Percentiles rank a stretch among this genome's conserved stretches.
These are phyloP conservation scores for Cybosia mesomella DNA, from an alignment of 2,888 invertebrate genomes.

Conservation along the genomic window DNA sequence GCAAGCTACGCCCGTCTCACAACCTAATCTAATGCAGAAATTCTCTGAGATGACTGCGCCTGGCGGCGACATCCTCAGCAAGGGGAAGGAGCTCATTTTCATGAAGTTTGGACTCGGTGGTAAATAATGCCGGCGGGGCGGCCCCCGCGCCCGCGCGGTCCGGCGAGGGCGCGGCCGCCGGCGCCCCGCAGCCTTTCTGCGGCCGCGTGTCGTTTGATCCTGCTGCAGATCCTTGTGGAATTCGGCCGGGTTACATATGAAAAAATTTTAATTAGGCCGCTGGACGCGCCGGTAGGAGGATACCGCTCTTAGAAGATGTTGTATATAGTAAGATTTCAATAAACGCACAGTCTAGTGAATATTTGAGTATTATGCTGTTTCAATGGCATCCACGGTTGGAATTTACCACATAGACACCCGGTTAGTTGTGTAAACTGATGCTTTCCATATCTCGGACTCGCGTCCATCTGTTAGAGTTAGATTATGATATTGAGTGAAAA, in stretches of 20 bases:
- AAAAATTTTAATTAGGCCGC: constrained; percentile 68
- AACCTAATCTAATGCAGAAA: constrained; percentile 95
- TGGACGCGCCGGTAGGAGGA: constrained; percentile 64
- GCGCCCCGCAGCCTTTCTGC: constrained; percentile 37
- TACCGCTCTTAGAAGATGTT: constrained; percentile 71
- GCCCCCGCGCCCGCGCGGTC: constrained; percentile 57
- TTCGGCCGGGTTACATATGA: constrained; percentile 64
- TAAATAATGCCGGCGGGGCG: constrained; percentile 86
- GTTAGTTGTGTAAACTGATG: constrained; percentile 75
- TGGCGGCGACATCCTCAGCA: constrained; percentile 96
- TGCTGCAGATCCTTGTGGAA: constrained; percentile 55
- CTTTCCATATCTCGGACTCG: constrained; percentile 75
- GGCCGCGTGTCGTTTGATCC: constrained; percentile 43
- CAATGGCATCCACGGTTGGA: constrained; percentile 78
- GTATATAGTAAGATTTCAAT: constrained; percentile 83
- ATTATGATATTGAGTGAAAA: constrained; percentile 68
- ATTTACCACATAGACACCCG: constrained; percentile 67
- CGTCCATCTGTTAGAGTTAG: constrained; percentile 78
- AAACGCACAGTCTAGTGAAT: constrained; percentile 86
- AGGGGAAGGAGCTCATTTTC: constrained; percentile 97
- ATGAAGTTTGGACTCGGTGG: constrained; percentile 97
- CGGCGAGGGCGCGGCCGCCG: constrained; percentile 35
- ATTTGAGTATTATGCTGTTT: constrained; percentile 83
- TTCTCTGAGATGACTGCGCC: constrained; percentile 95
- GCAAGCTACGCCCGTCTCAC: constrained; percentile 79